phyloP scores from a whole-genome alignment of 2,113 vertebrate species.

The Callipepla californica region DNA sequence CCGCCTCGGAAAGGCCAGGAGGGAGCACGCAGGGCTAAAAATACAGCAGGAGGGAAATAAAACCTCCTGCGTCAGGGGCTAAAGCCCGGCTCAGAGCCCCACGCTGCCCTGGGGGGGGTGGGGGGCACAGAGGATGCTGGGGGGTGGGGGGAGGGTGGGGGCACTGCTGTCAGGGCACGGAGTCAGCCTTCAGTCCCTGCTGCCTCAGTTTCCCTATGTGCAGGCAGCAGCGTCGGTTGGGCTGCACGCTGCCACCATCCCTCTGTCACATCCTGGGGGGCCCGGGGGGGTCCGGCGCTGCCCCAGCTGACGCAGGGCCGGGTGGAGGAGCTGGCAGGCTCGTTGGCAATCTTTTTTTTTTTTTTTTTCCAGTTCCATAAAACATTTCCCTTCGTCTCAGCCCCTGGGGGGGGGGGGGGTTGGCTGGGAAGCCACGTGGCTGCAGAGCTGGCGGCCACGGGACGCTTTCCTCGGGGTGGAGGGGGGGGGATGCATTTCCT shows the following conservation, averaged over 20 bases:
- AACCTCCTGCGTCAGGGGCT: conserved; percentile 40
- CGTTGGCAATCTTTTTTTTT: conserved; percentile 8
- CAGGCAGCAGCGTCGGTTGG: neutral
- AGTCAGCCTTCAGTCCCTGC: neutral
- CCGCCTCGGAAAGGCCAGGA: neutral
- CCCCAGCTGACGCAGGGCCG: neutral
- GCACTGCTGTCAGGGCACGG: neutral
- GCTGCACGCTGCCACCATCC: fast-evolving
- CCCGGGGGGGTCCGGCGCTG: neutral
- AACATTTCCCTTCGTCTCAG: conserved; percentile 43
- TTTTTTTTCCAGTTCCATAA: neutral
- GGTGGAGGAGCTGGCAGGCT: neutral
- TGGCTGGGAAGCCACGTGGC: conserved; percentile 18
- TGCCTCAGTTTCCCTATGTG: conserved; percentile 9
- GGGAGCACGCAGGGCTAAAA: conserved; percentile 39
- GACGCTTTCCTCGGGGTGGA: neutral
- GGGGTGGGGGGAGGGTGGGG: neutral
- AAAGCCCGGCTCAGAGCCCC: neutral
- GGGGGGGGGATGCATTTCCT: neutral
- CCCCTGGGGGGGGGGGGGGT: neutral
- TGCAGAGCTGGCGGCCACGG: neutral
- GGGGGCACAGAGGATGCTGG: neutral
- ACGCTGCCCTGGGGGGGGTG: neutral
- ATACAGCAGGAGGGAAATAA: conserved; percentile 37
- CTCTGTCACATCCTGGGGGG: fast-evolving